Base-by-base conservation (phyloP, 2,113 vertebrate species). In the Macroglossus sobrinus region DNA sequence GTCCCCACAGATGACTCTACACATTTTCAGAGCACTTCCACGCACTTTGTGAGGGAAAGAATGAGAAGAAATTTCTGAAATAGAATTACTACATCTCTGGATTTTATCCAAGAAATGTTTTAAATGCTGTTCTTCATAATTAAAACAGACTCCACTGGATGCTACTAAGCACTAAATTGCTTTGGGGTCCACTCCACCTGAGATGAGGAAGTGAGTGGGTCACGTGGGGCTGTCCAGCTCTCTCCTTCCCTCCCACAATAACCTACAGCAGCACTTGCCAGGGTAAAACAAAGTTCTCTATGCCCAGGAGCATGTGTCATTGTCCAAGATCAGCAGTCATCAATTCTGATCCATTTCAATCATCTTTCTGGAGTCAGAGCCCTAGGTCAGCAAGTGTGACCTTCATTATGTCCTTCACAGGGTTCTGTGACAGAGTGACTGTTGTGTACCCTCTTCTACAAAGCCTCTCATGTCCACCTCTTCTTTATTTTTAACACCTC, bases 71-170 rank as follows among this genome's bases (percentile, higher is more conserved):
- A n/a, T n/a, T n/a, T 30, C 55, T 81, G 35, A 86, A 74, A 74
- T 2, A 33, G 38, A 71, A 82, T 55, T n/a, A 74, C 43, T n/a
- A 28, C 33, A n/a, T 45, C 80, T 87, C 45, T 84, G 76, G 55
- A 85, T 71, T 64, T 95, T 69, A 78, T 63, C 53, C 82, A 82
- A 89, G 43, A 38, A 71, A 11, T 63, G 19, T 79, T 91, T 88
- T 63, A 93, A 92, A 55, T 45, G 61, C 45, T 75, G 22, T 63
- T 66, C 38, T 72, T 94, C 8, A 53, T 72, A 35, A 80, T 57
- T 35, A 53, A 89, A 82, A 95, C 35, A 66, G 50, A 53, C 26
- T 86, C 47, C 21, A 71, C n/a, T 11, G 11, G 68, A 64, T 19
- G n/a, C 50, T 53, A 7, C 5, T 43, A 30, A 76, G 38, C 45